Percentiles rank a stretch among this genome's conserved stretches.
Conservation (phyloP, 2,113 vertebrate species). For the Chloroceryle aenea region DNA sequence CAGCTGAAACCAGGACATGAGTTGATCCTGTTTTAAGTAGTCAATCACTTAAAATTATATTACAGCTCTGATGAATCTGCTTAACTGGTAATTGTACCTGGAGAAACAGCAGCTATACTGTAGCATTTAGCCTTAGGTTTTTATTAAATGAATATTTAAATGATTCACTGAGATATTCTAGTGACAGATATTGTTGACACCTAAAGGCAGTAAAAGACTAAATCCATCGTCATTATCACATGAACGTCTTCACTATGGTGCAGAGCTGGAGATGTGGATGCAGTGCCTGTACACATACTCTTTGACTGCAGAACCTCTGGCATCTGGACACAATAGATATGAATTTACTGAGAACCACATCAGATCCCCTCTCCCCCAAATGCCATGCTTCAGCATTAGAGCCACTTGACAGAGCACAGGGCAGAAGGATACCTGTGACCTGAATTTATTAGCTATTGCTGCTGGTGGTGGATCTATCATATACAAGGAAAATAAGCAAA, state of each 20-base stretch:
- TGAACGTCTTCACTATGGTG: not conserved
- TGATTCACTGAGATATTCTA: not conserved
- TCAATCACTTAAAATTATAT: not conserved
- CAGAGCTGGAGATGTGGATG: not conserved
- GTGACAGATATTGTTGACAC: not conserved
- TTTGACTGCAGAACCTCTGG: not conserved
- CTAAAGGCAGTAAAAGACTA: not conserved
- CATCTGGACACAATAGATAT: rapidly evolving
- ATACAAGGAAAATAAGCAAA: not conserved
- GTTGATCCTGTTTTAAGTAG: not conserved
- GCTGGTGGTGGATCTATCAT: not conserved
- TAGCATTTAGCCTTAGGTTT: not conserved
- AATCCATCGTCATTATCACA: not conserved
- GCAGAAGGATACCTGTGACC: not conserved
- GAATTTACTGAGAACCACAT: not conserved
- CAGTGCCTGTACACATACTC: not conserved
- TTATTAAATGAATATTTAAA: not conserved
- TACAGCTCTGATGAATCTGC: not conserved
- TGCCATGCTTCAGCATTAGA: rapidly evolving
- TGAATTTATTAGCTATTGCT: not conserved
- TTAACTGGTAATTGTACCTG: not conserved
- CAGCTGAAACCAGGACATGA: not conserved
- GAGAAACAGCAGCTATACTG: not conserved
- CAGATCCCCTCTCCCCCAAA: not conserved
- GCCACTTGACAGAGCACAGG: not conserved